Evolutionary conservation across 2,888 invertebrate species (phyloP), one percentile per base, ranked within the genome.

Genomic region (Monopis laevigella): DNA sequence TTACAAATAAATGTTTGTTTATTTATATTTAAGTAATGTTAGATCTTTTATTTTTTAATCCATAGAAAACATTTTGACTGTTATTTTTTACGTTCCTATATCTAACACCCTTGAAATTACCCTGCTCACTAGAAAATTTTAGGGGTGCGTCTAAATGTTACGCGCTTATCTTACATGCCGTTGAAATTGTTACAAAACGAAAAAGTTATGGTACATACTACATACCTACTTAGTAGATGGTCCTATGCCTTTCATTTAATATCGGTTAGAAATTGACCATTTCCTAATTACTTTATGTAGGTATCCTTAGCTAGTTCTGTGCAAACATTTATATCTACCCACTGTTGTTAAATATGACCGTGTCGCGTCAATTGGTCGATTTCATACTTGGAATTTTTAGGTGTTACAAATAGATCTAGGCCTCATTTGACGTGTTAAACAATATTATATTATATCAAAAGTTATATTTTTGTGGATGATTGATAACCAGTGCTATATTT

Each of bases 71-170:
- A 7, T 10, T 7, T 10, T 7, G 24, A 24, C 24, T 24, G 10
- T 7, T 24, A 6, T 24, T 24, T 29, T 29, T 29, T 12, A 7
- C 29, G 11, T n/a, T n/a, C n/a, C 29, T 7, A 24, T 7, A 10
- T 29, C 12, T 29, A 6, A 29, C 29, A n/a, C 29, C 11, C 11
- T 29, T 12, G 5, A 29, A 29, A 29, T 29, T 29, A 5, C 29
- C 29, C 29, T 11, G n/a, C 29, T 29, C 29, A 29, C 29, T 29
- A 29, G 29, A 29, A 29, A 29, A 29, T 29, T 29, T 29, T 29
- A 6, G 29, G 29, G 29, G 29, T 5, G 5, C 5, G 6, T n/a
- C 7, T 7, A 12, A n/a, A 5, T 29, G 29, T 7, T 5, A 12
- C 11, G 29, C 11, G 29, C 5, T 29, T 24, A 10, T 6, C 24